These are phyloP conservation scores for Semnopithecus entellus DNA, from an alignment of 2,113 vertebrate species.

Conservation along the genomic window DNA sequence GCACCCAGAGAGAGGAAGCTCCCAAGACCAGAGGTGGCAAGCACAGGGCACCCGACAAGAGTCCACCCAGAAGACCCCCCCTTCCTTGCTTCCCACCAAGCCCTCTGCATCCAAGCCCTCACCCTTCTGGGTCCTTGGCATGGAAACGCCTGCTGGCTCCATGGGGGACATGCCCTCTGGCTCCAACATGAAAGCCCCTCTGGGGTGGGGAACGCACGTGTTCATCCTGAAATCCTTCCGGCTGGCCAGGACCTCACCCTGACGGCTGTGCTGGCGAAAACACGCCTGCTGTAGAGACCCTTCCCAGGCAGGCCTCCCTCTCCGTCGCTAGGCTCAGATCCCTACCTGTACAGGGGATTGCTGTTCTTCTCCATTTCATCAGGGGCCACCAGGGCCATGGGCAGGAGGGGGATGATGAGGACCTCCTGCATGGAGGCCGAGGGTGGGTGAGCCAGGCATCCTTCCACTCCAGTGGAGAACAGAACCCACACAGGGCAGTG, in stretches of 20 bases:
- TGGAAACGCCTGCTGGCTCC: background rate
- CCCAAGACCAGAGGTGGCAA: background rate
- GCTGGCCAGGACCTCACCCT: slow-evolving; percentile 91
- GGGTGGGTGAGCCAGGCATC: accelerated
- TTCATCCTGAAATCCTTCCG: slow-evolving; percentile 94
- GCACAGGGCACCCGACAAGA: accelerated
- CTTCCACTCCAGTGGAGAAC: background rate
- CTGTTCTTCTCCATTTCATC: slow-evolving; percentile 89
- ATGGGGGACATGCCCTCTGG: slow-evolving; percentile 50
- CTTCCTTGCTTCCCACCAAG: background rate
- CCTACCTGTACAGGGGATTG: slow-evolving; percentile 90
- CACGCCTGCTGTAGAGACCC: background rate
- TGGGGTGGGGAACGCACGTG: slow-evolving; percentile 82
- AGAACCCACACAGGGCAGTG: accelerated
- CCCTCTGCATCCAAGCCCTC: background rate
- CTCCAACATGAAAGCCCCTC: slow-evolving; percentile 87
- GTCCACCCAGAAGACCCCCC: background rate
- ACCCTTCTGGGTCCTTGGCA: slow-evolving; percentile 21
- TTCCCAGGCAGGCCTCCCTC: accelerated
- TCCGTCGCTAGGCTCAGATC: background rate
- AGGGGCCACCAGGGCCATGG: slow-evolving; percentile 87
- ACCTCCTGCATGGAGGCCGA: slow-evolving; percentile 76
- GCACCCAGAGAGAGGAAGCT: background rate
- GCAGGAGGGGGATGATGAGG: slow-evolving; percentile 86
- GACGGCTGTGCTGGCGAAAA: slow-evolving; percentile 79